phyloP scores from a whole-genome alignment of 2,797 vertebrate species.

The Silurus aristotelis region DNA sequence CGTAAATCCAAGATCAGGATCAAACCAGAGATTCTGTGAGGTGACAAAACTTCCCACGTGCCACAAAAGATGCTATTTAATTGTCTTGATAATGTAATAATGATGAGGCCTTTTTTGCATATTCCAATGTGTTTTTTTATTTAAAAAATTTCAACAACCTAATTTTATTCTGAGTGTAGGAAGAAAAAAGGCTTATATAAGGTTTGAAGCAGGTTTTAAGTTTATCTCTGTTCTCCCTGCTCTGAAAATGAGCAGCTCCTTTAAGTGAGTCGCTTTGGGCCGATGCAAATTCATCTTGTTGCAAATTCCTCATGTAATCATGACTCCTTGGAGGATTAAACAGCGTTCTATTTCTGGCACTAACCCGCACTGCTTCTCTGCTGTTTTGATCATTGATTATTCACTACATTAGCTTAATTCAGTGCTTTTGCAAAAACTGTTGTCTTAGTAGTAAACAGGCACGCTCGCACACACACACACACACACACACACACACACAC shows the following conservation, averaged over 20 bases:
- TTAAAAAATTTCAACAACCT: background rate
- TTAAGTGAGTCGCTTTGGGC: slow-evolving; percentile 30
- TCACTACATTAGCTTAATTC: slow-evolving; percentile 58
- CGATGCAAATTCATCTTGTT: slow-evolving; percentile 4
- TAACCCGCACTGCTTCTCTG: slow-evolving; percentile 33
- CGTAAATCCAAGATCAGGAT: background rate
- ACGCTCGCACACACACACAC: background rate
- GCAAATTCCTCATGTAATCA: slow-evolving; percentile 39
- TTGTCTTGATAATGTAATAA: background rate
- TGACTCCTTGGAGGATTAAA: slow-evolving; percentile 27
- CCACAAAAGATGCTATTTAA: background rate
- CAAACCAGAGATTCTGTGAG: background rate
- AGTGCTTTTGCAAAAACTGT: slow-evolving; percentile 44
- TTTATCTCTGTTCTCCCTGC: background rate
- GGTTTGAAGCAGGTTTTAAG: background rate
- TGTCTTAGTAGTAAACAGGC: slow-evolving; percentile 25
- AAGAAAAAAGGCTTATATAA: background rate
- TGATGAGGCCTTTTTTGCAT: background rate
- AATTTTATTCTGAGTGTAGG: background rate
- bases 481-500: too few relatives aligned
- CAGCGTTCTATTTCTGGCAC: slow-evolving; percentile 39
- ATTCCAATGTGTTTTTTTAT: background rate
- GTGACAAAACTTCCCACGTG: background rate
- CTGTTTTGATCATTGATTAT: slow-evolving; percentile 58
- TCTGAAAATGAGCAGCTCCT: slow-evolving; percentile 23